Percentiles rank a stretch among this genome's conserved stretches.
Conservation (phyloP, 2,797 vertebrate genomes). For the Ispidina picta region DNA sequence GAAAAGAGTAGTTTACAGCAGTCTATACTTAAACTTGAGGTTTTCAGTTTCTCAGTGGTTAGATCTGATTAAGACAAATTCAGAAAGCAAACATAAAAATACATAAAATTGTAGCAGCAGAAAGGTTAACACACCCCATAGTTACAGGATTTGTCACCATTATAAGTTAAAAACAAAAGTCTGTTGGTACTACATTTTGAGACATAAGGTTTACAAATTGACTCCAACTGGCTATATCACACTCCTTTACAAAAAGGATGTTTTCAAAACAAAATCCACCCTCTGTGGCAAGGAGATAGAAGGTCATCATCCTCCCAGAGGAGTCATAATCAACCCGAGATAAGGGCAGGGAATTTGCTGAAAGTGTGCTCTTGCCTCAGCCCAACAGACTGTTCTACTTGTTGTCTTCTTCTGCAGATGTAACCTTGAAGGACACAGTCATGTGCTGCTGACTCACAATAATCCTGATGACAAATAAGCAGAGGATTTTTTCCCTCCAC, state of each 20-base stretch:
- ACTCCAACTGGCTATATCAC: constrained; percentile 20
- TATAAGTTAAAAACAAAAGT: background rate
- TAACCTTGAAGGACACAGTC: constrained; percentile 48
- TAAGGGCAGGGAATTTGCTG: constrained; percentile 67
- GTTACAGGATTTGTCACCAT: constrained; percentile 13
- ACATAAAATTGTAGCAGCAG: background rate
- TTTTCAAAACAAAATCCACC: constrained; percentile 56
- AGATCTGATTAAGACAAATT: constrained; percentile 45
- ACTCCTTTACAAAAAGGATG: constrained; percentile 11
- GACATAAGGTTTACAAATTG: constrained; percentile 27
- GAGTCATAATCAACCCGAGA: constrained; percentile 63
- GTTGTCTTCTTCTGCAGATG: constrained; percentile 50
- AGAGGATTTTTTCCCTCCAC: background rate
- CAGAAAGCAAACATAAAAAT: constrained; percentile 50
- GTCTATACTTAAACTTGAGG: constrained; percentile 45
- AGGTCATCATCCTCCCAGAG: constrained; percentile 64
- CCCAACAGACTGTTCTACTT: constrained; percentile 19
- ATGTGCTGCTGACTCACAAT: constrained; percentile 60
- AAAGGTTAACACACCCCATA: background rate
- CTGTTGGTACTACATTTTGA: background rate
- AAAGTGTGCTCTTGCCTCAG: constrained; percentile 26
- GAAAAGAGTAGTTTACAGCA: constrained; percentile 45
- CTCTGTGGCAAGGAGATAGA: constrained; percentile 33
- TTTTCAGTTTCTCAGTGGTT: constrained; percentile 43
- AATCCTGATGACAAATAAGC: constrained; percentile 30